Conservation (phyloP, 2,113 vertebrate species). For the Carassius gibelio region DNA sequence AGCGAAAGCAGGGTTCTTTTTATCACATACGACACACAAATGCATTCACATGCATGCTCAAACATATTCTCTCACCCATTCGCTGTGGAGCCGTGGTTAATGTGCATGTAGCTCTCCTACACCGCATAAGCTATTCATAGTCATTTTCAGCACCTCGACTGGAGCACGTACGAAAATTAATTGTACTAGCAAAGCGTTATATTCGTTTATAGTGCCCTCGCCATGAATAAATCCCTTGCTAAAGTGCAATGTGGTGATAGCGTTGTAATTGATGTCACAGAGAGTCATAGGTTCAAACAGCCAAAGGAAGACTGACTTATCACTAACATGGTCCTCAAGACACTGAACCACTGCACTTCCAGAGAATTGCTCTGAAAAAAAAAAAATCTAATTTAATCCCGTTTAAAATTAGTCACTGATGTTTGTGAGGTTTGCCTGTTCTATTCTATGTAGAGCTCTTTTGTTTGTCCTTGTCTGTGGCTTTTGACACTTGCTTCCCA, state of each 20-base stretch:
- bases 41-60: constrained; percentile 20
- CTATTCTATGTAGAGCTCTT: constrained; percentile 40
- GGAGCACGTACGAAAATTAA: constrained; percentile 26
- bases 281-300: neutral
- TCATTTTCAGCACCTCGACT: constrained; percentile 44
- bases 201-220: neutral
- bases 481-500: constrained; percentile 73
- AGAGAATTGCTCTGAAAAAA: neutral
- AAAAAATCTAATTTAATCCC: neutral
- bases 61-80: constrained; percentile 39
- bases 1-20: constrained; percentile 60
- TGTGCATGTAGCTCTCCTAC: constrained; percentile 31
- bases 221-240: neutral
- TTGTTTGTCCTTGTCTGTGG: constrained; percentile 63
- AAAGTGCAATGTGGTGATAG: neutral
- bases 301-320: neutral
- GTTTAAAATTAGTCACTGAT: neutral
- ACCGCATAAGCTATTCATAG: constrained; percentile 8
- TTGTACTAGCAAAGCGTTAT: neutral
- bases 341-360: neutral
- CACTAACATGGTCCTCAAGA: neutral
- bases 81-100: constrained; percentile 47
- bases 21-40: constrained; percentile 54
- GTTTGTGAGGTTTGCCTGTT: constrained; percentile 49
- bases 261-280: neutral